Evolutionary conservation across 2,797 vertebrate species (phyloP), one percentile per base, ranked within the genome.

Genomic region (Chelonia mydas): DNA sequence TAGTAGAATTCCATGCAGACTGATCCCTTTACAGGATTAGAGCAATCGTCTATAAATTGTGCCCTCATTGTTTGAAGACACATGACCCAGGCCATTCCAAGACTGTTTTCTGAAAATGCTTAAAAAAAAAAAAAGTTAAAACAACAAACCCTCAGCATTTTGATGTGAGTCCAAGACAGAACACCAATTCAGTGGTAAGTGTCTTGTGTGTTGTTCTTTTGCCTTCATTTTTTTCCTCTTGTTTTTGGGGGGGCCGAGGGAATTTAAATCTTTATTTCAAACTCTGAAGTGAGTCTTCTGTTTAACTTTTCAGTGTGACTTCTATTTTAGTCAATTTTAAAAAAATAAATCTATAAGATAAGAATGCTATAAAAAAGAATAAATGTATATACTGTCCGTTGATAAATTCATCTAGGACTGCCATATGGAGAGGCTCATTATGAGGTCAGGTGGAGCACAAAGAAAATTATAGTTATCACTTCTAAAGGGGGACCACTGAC

Each of bases 351-450:
- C 41, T 41, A 41, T 5, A 41, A 41, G 41, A 41, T 41, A 5
- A 5, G 88, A 92, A 93, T 27, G 92, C 86, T 96, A 96, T 89
- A 92, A 96, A 97, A 76, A 95, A 95, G 94, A 95, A 97, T 88
- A 95, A 90, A 96, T 84, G 90, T 87, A 53, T 90, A 91, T 94
- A 37, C 65, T 90, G 94, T 84, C 96, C 90, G 95, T 96, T 95
- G 96, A 96, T 95, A 96, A 91, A 96, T 95, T 97, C 96, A 94
- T 95, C 96, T 95, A 92, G 96, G 95, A 90, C 93, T 97, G 74
- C 95, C 96, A 97, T 97, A 97, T 97, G 97, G 96, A 92, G 93
- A 97, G 88, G 90, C 93, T 96, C 91, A 94, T 96, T 97, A 91
- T 78, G 88, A 91, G 96, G 96, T 95, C 96, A 97, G 90, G 92